phyloP scores from a whole-genome alignment of 2,113 vertebrate genomes.

The Prietella phreatophila region DNA sequence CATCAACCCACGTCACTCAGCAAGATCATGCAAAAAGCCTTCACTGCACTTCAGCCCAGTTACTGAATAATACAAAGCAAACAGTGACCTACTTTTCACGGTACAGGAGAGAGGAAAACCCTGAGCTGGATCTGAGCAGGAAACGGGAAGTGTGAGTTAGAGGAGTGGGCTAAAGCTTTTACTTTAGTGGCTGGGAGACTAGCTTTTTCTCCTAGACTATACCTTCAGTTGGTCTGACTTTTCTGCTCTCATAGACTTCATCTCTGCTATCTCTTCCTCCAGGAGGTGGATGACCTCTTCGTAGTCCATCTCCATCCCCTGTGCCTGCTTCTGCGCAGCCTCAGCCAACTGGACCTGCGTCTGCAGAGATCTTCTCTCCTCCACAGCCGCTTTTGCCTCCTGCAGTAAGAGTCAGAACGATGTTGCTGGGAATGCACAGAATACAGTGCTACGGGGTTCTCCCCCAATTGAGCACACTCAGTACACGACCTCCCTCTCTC shows the following conservation, averaged over 20 bases:
- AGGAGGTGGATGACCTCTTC: conserved; percentile 91
- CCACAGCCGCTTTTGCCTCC: conserved; percentile 81
- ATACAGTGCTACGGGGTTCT: conserved; percentile 38
- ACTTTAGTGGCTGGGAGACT: conserved; percentile 51
- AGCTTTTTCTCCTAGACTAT: conserved; percentile 36
- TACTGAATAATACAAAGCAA: conserved; percentile 81
- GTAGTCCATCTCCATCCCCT: conserved; percentile 93
- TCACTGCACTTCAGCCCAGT: conserved; percentile 66
- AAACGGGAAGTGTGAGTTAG: conserved; percentile 67
- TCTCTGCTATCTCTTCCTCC: conserved; percentile 87
- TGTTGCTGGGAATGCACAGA: conserved; percentile 37
- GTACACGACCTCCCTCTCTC: not conserved
- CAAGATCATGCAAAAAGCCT: conserved; percentile 59
- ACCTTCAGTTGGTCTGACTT: conserved; percentile 75
- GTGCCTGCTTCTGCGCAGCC: conserved; percentile 83
- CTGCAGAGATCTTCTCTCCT: conserved; percentile 79
- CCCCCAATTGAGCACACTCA: conserved; percentile 30
- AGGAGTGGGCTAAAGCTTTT: conserved; percentile 51
- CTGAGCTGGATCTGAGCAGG: conserved; percentile 61
- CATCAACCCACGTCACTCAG: conserved; percentile 54
- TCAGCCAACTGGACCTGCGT: conserved; percentile 83
- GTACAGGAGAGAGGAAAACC: conserved; percentile 75
- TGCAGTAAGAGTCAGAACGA: conserved; percentile 56
- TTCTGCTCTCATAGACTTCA: conserved; percentile 82
- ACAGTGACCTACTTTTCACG: conserved; percentile 84